Evolutionary conservation across 2,888 invertebrate genomes (phyloP).

Genomic region (Drosophila merina): DNA sequence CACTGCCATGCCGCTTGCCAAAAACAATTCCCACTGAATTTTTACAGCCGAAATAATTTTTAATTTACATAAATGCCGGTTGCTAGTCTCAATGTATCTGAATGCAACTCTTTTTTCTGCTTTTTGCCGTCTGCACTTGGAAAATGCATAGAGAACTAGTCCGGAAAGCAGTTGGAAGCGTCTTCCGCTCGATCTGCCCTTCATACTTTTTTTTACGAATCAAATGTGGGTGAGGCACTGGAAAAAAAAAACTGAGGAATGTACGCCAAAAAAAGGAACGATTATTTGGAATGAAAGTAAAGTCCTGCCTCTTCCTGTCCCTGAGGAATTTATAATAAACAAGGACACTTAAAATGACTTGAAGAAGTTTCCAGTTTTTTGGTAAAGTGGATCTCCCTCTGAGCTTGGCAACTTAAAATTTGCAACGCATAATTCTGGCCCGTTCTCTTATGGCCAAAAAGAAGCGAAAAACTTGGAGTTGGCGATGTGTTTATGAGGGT

Average conservation of each 20-base stretch:
- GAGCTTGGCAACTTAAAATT: slow-evolving; percentile 52
- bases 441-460: slow-evolving; percentile 43
- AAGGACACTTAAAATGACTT: no score
- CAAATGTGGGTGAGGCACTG: slow-evolving; percentile 26
- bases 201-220: neutral
- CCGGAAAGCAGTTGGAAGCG: slow-evolving; percentile 57
- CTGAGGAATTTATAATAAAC: no score
- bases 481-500: slow-evolving; percentile 31
- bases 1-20: slow-evolving; percentile 60
- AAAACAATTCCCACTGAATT: slow-evolving; percentile 76
- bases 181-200: slow-evolving; percentile 44
- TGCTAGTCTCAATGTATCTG: slow-evolving; percentile 28
- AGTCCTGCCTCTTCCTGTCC: neutral
- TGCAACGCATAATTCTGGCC: slow-evolving; percentile 64
- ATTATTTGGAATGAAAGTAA: neutral
- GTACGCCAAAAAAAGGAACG: neutral
- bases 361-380: neutral
- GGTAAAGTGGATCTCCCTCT: neutral
- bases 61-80: slow-evolving; percentile 78
- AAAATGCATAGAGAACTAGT: slow-evolving; percentile 21
- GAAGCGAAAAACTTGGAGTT: slow-evolving; percentile 17
- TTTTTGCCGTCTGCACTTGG: slow-evolving; percentile 23
- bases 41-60: slow-evolving; percentile 76
- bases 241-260: neutral
- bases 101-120: slow-evolving; percentile 16